These are phyloP conservation scores for Acleris emargana DNA, from an alignment of 2,888 invertebrate species.

Conservation along the genomic window DNA sequence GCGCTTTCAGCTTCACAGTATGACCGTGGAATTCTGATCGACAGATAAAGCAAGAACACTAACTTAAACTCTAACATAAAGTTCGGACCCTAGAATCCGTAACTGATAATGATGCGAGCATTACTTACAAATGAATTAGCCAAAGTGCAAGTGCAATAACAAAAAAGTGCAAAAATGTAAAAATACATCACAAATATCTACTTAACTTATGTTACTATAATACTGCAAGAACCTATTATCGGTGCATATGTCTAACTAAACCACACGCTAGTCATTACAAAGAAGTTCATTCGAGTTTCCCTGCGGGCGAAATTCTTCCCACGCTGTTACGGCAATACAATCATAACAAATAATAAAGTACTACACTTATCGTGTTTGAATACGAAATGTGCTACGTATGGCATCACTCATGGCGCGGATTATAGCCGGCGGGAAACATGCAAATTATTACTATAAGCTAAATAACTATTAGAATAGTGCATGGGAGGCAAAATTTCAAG, in stretches of 20 bases:
- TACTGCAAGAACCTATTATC: constrained; percentile 19
- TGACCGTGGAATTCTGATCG: constrained; percentile 82
- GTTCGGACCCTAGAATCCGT: constrained; percentile 40
- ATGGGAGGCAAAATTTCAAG: constrained; percentile 33
- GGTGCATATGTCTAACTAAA: constrained; percentile 17
- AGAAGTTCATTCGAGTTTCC: constrained; percentile 38
- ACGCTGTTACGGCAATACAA: constrained; percentile 44
- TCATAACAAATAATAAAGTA: constrained; percentile 40
- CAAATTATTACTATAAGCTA: constrained; percentile 30
- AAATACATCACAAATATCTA: background rate
- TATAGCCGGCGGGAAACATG: constrained; percentile 40
- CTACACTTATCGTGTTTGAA: constrained; percentile 47
- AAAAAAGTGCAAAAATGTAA: constrained; percentile 8
- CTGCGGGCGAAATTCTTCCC: constrained; percentile 46
- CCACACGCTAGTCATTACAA: constrained; percentile 23
- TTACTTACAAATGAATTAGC: background rate
- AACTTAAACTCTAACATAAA: constrained; percentile 44
- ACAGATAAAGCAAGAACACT: constrained; percentile 59
- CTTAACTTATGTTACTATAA: constrained; percentile 18
- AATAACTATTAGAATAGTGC: constrained; percentile 19
- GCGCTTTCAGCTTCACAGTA: constrained; percentile 88
- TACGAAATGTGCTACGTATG: constrained; percentile 48
- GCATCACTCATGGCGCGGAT: constrained; percentile 51
- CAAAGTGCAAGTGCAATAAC: background rate
- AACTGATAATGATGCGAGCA: constrained; percentile 31